A percentile compares a stretch with the other conserved stretches of the same genome.
Conservation (phyloP, 2,113 vertebrate genomes). For the Istiophorus platypterus region DNA sequence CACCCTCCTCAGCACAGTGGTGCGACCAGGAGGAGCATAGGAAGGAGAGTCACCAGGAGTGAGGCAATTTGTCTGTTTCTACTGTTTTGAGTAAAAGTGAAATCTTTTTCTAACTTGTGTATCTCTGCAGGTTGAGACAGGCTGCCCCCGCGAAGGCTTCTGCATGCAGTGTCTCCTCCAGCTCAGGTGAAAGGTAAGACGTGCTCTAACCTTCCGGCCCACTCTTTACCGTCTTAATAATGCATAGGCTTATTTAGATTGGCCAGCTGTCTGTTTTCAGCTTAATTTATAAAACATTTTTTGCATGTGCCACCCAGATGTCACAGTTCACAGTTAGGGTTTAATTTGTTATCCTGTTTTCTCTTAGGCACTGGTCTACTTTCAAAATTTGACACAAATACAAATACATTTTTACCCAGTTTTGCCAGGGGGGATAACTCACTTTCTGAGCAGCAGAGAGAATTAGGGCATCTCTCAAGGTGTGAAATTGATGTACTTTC, state of each 20-base stretch:
- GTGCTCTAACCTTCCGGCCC: conserved; percentile 32
- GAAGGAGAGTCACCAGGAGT: conserved; percentile 26
- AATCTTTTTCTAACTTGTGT: conserved; percentile 52
- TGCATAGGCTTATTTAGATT: conserved; percentile 15
- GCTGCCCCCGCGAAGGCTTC: conserved; percentile 63
- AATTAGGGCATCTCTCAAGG: conserved; percentile 62
- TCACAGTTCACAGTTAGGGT: background rate
- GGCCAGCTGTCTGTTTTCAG: conserved; percentile 9
- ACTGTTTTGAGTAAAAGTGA: conserved; percentile 42
- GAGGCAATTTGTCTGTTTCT: conserved; percentile 34
- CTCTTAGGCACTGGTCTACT: conserved; percentile 42
- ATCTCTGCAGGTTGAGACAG: conserved; percentile 72
- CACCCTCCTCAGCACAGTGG: conserved; percentile 58
- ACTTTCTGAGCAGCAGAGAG: conserved; percentile 32
- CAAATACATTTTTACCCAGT: conserved; percentile 45
- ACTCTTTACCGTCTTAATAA: conserved; percentile 50
- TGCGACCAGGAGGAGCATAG: conserved; percentile 69
- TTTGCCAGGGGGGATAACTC: conserved; percentile 45
- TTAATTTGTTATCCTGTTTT: conserved; percentile 38
- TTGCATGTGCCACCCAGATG: conserved; percentile 1
- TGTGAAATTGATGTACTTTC: conserved; percentile 21
- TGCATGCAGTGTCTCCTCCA: conserved; percentile 71
- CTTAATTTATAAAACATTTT: conserved; percentile 26
- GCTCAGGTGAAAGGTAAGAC: conserved; percentile 81
- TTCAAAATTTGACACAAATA: conserved; percentile 54